These are phyloP conservation scores for Rhagologus leucostigma DNA, from an alignment of 2,113 vertebrate genomes.

Conservation along the genomic window DNA sequence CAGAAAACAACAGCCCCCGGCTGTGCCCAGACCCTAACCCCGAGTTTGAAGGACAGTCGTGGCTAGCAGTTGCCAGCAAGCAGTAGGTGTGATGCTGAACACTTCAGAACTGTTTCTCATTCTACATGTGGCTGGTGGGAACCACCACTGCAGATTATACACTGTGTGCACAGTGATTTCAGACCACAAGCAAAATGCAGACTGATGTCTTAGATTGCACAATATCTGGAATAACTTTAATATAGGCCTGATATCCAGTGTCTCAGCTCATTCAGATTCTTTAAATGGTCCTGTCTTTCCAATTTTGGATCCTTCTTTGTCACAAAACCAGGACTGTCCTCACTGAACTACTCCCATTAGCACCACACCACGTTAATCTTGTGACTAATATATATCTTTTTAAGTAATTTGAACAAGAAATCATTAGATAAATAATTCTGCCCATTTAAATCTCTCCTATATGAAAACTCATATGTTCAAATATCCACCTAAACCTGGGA, in stretches of 20 bases:
- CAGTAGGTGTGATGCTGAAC: neutral
- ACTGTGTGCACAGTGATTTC: accelerated
- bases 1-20: slow-evolving; percentile 20
- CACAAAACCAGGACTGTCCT: neutral
- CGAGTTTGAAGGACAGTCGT: neutral
- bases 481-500: neutral
- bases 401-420: neutral
- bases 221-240: neutral
- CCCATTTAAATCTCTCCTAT: neutral
- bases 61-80: neutral
- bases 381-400: neutral
- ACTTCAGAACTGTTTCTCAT: neutral
- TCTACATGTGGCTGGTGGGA: neutral
- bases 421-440: neutral
- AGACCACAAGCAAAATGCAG: neutral
- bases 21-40: neutral
- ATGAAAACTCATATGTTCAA: neutral
- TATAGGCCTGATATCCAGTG: neutral
- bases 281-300: neutral
- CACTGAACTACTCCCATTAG: neutral
- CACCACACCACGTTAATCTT: neutral
- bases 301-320: neutral
- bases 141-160: neutral
- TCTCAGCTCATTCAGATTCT: neutral
- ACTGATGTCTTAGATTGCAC: neutral